These are phyloP conservation scores for Fregetta grallaria DNA, from an alignment of 2,113 vertebrate species.

Conservation along the genomic window DNA sequence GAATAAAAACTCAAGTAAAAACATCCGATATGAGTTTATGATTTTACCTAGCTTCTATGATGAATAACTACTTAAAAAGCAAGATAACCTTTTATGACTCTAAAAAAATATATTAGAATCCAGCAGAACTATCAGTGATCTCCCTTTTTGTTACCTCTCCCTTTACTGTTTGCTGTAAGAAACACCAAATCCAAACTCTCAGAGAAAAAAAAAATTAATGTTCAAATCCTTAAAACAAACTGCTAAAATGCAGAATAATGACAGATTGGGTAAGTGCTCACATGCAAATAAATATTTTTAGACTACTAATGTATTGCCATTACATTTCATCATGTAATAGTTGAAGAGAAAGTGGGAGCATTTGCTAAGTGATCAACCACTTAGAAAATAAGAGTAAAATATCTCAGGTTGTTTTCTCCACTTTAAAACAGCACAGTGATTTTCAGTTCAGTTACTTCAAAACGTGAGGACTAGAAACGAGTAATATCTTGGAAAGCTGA, in stretches of 20 bases:
- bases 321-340: neutral
- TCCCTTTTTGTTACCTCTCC: neutral
- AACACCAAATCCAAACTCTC: neutral
- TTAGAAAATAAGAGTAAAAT: neutral
- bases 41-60: neutral
- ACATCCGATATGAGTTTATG: neutral
- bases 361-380: neutral
- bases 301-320: neutral
- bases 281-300: neutral
- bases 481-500: neutral
- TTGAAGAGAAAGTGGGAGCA: neutral
- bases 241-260: neutral
- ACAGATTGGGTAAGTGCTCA: neutral
- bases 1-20: conserved; percentile 7
- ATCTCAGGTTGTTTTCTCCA: neutral
- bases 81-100: neutral
- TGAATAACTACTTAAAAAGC: neutral
- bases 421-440: neutral
- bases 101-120: neutral
- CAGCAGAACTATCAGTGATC: neutral
- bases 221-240: neutral
- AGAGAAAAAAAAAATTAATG: neutral
- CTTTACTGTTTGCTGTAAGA: neutral
- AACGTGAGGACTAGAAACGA: neutral
- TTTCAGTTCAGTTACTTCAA: neutral